Evolutionary conservation across 2,797 vertebrate genomes (phyloP).

Genomic region (Loris lydekkerianus): DNA sequence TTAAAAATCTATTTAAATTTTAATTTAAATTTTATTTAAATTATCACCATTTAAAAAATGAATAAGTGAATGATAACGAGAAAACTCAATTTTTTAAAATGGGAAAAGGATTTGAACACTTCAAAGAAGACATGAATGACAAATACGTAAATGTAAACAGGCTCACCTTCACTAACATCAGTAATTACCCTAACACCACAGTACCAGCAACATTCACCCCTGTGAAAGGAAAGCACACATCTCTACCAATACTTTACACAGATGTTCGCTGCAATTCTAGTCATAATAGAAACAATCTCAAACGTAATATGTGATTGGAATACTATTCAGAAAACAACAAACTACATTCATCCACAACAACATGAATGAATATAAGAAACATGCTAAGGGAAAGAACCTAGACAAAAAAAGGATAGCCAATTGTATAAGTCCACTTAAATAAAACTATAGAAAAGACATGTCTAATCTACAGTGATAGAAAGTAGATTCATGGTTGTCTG

Average conservation of each 20-base stretch:
- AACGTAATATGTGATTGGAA: background rate
- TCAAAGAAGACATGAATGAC: slow-evolving; percentile 35
- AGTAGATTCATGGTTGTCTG: background rate
- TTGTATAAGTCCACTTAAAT: background rate
- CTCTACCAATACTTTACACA: background rate
- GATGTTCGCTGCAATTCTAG: background rate
- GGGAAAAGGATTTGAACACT: background rate
- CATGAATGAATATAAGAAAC: slow-evolving; percentile 15
- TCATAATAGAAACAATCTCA: background rate
- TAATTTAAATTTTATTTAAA: too few species aligned
- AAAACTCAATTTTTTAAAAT: background rate
- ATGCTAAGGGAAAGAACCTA: background rate
- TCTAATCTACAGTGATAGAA: slow-evolving; percentile 15
- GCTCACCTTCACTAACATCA: background rate
- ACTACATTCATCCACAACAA: slow-evolving; percentile 6
- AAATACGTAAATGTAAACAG: slow-evolving; percentile 19
- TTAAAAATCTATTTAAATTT: background rate
- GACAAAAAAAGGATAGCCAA: background rate
- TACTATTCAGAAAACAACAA: background rate
- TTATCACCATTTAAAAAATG: slow-evolving; percentile 36
- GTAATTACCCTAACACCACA: slow-evolving; percentile 34
- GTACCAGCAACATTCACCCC: background rate
- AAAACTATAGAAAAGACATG: background rate
- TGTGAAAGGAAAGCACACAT: slow-evolving; percentile 13
- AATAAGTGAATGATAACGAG: background rate